Conservation (phyloP, 1,140 invertebrate genomes). For the Neotoxoptera formosana region DNA sequence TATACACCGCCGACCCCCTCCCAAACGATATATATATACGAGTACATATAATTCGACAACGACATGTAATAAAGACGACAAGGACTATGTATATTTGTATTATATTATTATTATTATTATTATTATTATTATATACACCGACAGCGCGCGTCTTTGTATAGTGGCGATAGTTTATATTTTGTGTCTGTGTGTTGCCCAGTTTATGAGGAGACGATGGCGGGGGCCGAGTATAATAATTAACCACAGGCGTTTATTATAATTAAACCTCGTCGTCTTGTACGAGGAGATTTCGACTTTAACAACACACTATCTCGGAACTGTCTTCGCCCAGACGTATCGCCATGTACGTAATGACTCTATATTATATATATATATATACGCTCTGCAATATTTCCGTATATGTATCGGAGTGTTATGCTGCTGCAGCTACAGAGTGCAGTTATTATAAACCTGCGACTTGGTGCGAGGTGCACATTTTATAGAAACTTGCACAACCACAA, state of each 20-base stretch:
- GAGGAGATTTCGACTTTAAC: background rate
- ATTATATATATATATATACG: background rate
- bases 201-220: background rate
- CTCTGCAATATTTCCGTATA: background rate
- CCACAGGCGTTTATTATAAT: conserved; percentile 43
- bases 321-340: background rate
- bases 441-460: no score
- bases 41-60: conserved; percentile 4
- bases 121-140: background rate
- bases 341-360: background rate
- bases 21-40: background rate
- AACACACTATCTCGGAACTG: background rate
- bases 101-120: background rate
- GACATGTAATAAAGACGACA: conserved; percentile 28
- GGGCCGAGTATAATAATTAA: conserved; percentile 44
- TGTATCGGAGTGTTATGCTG: no score
- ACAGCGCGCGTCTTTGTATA: background rate
- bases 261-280: conserved; percentile 4
- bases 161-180: background rate
- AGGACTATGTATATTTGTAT: background rate
- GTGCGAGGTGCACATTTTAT: no score
- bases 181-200: background rate
- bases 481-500: no score
- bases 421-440: no score
- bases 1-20: background rate